Base-by-base conservation (phyloP, 2,797 vertebrate species). In the Gobionotothen gibberifrons region DNA sequence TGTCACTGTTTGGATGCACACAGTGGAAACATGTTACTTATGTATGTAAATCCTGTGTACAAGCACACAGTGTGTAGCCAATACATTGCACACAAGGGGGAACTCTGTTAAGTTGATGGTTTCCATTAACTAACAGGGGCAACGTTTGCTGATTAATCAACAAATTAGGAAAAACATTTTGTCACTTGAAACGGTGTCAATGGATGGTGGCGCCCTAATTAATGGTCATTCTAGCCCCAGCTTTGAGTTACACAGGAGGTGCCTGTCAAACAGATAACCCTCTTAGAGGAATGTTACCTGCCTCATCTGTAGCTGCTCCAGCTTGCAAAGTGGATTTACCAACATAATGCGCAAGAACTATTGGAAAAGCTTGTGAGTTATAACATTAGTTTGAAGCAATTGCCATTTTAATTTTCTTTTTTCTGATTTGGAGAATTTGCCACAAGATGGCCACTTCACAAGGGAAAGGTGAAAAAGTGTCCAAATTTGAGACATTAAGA, bases 171-270 rank as follows among this genome's bases (percentile, higher is more conserved):
- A 46, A 88, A 80, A 86, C 88, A 84, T 74, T 57, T 76, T 89
- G 94, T 95, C 88, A 95, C 87, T 92, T 90, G 94, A 95, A 94
- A 93, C 93, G 22, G 87, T 93, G 92, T 93, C 90, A 92, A 87
- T 84, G 78, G 83, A 83, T 89, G 85, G 89, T 79, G 90, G 92
- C 78, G 85, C 90, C 92, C 94, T 95, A 95, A 94, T 95, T 96
- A 95, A 93, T 93, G 94, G 95, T 95, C 92, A 95, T 95, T 94
- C 94, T 93, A 96, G 92, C 93, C 93, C 85, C 69, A 93, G 94
- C 93, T 93, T 96, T 93, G 92, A 91, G 90, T 96, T 95, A 95
- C 94, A 95, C 86, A 39, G 77, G 79, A 85, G 82, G 80, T 83
- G 79, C 77, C 85, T 87, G 86, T 87, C 87, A 74, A 86, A 90